Percentiles rank a stretch among this genome's conserved stretches.
These are phyloP conservation scores for Scleropages formosus DNA, from an alignment of 2,797 vertebrate genomes.

Conservation along the genomic window DNA sequence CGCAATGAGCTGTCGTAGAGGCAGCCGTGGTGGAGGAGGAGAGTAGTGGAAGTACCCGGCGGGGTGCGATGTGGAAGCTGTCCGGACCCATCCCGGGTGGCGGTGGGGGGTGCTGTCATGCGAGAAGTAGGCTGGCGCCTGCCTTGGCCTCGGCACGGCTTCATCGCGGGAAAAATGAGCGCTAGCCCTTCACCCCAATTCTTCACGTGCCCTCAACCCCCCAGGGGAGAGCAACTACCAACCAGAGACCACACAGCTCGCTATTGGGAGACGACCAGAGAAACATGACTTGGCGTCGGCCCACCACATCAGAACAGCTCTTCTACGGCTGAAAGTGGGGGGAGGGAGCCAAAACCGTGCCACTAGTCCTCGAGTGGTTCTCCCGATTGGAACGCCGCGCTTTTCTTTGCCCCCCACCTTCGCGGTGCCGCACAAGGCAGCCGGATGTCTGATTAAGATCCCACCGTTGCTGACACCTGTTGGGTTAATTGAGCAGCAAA, in stretches of 20 bases:
- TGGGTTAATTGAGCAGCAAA: constrained; percentile 55
- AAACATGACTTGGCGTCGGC: too few relatives aligned
- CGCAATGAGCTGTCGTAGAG: background rate
- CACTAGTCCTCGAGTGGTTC: background rate
- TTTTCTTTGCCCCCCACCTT: too few relatives aligned
- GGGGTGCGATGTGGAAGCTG: constrained; percentile 21
- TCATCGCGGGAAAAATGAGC: background rate
- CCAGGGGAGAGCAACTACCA: background rate
- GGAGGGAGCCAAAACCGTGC: background rate
- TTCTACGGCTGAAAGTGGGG: too few relatives aligned
- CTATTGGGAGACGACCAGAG: too few relatives aligned
- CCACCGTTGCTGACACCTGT: constrained; percentile 53
- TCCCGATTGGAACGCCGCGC: too few relatives aligned
- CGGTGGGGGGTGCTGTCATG: constrained; percentile 18
- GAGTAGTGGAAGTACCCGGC: constrained; percentile 15
- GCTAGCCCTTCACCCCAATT: background rate
- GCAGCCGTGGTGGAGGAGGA: background rate
- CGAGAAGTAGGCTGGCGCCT: background rate
- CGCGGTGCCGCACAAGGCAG: background rate
- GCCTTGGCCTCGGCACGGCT: constrained; percentile 27
- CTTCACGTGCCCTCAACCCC: background rate
- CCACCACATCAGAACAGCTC: too few relatives aligned
- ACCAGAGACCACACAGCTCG: too few relatives aligned
- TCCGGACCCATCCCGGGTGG: background rate
- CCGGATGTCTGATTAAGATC: constrained; percentile 49